Evolutionary conservation across 1,140 invertebrate species (phyloP), one percentile per base, ranked within the genome.

Genomic region (Arctopsyche grandis): DNA sequence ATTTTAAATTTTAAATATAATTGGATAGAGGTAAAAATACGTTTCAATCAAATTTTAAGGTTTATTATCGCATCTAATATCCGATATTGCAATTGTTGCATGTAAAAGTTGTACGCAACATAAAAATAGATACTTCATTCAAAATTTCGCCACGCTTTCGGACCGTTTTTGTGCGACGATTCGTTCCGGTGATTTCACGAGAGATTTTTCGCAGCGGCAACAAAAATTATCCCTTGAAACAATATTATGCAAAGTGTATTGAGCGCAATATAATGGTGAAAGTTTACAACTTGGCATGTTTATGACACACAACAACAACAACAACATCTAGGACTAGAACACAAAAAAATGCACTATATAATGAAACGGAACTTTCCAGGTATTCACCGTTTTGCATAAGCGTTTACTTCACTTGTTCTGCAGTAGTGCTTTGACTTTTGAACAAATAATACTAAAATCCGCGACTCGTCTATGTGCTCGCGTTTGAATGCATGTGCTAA

Each of bases 251-350:
- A 60, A 76, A 63, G 58, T 16, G 44, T 76, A 63, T 76, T 63
- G 74, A 76, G 52, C 14, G 29, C 74, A 38, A 46, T 58, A 76
- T 76, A 76, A 76, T 76, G 74, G 74, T 76, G 74, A 76, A 76
- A 76, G 74, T 76, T 75, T 60, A 63, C 74, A 19, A 76, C 74
- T 14, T 26, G 56, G 26, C 74, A 63, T 63, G 56, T 63, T 63
- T 76, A 76, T 29, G 29, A 76, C 74, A 44, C n/a, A 46, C 69
- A 43, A 69, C 24, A 52, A 52, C 16, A 46, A 69, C n/a, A 22
- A 26, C 10, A 52, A 52, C 48, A 12, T 5, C 16, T 14, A 26
- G 24, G 9, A 26, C 9, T 21, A 24, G 10, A 26, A 60, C 9
- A 60, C 7, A 52, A 52, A 52, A 52, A 16, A 52, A 14, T 52